These are phyloP conservation scores for Mionectes macconnelli DNA, from an alignment of 2,113 vertebrate species.

Conservation along the genomic window DNA sequence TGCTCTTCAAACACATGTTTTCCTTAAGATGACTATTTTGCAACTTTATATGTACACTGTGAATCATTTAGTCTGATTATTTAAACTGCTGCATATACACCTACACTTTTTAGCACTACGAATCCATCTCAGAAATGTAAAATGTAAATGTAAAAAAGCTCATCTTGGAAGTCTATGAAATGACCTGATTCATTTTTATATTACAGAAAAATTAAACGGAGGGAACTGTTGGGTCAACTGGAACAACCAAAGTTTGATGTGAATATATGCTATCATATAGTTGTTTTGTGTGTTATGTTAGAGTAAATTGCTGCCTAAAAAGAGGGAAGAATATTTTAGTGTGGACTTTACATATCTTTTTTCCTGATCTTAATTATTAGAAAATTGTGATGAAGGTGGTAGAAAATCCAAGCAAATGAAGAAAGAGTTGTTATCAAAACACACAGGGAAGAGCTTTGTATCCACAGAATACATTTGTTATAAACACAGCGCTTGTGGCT, in stretches of 20 bases:
- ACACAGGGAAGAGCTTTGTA: neutral
- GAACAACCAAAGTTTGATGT: neutral
- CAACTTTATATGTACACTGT: neutral
- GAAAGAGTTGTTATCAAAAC: neutral
- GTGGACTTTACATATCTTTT: neutral
- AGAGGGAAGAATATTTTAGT: neutral
- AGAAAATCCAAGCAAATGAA: neutral
- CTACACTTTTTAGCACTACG: neutral
- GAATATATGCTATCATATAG: neutral
- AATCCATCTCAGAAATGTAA: neutral
- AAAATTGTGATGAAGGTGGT: neutral
- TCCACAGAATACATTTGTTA: neutral
- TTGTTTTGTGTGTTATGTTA: neutral
- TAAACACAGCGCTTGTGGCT: neutral
- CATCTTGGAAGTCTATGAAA: neutral
- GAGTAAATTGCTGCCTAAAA: neutral
- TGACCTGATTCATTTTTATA: neutral
- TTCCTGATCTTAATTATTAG: neutral
- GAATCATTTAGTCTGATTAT: neutral
- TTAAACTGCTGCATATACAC: neutral
- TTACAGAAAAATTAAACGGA: neutral
- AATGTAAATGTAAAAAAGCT: too few species aligned
- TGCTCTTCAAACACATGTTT: neutral
- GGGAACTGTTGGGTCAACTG: neutral
- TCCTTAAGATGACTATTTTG: neutral